Conservation (phyloP, 2,888 invertebrate species). For the Mythimna lalbum region DNA sequence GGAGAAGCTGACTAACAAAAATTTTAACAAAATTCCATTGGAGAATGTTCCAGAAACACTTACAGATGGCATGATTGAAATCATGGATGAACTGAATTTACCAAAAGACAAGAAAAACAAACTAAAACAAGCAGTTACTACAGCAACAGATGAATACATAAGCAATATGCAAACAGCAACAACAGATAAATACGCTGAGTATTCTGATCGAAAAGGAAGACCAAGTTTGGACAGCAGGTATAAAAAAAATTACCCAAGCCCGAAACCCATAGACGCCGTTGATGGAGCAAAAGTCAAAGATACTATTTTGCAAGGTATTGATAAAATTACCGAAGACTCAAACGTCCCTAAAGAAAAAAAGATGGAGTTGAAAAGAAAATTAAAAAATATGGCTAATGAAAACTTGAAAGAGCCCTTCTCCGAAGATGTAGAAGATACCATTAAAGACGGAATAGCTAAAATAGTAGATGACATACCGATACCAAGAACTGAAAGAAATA, state of each 20-base stretch:
- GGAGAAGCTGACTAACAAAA: conserved; percentile 1
- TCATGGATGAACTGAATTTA: conserved; percentile 22
- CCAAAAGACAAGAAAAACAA: conserved; percentile 5
- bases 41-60: conserved; percentile 1
- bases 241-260: too few relatives aligned
- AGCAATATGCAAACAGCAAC: neutral
- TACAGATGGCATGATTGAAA: conserved; percentile 33
- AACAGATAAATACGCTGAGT: too few relatives aligned
- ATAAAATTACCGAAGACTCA: neutral
- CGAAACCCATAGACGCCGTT: neutral
- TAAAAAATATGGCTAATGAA: neutral
- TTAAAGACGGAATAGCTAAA: neutral
- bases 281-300: neutral
- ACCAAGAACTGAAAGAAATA: neutral
- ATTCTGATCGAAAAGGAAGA: too few relatives aligned
- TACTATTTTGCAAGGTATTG: neutral
- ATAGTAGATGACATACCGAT: neutral
- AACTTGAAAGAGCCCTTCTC: neutral
- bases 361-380: neutral
- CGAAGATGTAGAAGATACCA: neutral
- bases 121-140: conserved; percentile 12
- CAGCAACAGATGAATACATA: conserved; percentile 14
- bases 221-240: too few relatives aligned
- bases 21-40: neutral
- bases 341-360: conserved; percentile 11